Evolutionary conservation across 2,797 vertebrate species (phyloP), one percentile per base, ranked within the genome.

Genomic region (Protonibea diacanthus): DNA sequence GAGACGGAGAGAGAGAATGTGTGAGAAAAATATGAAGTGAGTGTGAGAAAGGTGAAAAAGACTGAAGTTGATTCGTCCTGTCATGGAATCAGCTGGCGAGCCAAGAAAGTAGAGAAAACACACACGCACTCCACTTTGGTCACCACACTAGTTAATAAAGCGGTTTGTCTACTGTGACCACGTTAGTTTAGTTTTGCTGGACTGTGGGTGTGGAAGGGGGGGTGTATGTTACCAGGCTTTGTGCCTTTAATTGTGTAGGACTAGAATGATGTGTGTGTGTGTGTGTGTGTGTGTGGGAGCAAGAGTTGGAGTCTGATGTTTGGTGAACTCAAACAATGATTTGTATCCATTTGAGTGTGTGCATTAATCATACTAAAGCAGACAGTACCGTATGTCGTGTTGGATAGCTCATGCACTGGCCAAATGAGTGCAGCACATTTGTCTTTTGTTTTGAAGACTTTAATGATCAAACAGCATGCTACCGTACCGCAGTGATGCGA

Each of bases 301-400:
- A 58, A 62, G 61, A 86, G 51, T 45, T 77, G 21, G 44, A 63
- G 64, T 74, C 72, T 86, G 74, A 78, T 84, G 83, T 74, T 73
- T 56, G 44, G 13, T 74, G 72, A 69, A 57, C 71, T 61, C 45
- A 29, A 69, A 49, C 70, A 77, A 69, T 2, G 21, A 74, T 86
- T 74, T 85, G 82, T 71, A 51, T 49, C 65, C 5, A 21, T 59
- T 51, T 74, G 73, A 69, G 48, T 53, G 82, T 21, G 71, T 38
- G 77, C 69, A 76, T 82, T 72, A 83, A 87, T 81, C 3, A 55
- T 6, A 45, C 65, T 27, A 14, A 76, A 80, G 71, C 55, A 71
- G 63, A 66, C 29, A 8, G 20, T 14, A 23, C 66, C 53, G 60
- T 75, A 71, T 79, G 71, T 74, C 44, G 12, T 53, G 52, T 14